These are phyloP conservation scores for Eumacrocentrus americanus DNA, from an alignment of 2,888 invertebrate genomes.

Conservation along the genomic window DNA sequence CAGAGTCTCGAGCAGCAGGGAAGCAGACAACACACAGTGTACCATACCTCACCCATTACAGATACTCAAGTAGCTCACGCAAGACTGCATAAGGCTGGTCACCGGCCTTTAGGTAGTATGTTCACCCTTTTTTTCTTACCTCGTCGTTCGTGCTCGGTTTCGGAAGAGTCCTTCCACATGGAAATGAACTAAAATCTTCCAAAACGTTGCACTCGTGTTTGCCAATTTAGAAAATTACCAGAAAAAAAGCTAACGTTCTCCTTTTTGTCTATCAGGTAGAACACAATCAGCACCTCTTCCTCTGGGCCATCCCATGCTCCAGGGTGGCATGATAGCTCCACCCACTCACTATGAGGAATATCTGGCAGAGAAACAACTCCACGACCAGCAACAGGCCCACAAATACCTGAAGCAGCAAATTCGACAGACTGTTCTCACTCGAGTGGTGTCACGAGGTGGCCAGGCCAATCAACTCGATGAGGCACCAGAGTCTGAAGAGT, in stretches of 20 bases:
- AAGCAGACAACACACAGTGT: slow-evolving; percentile 51
- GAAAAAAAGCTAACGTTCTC: not conserved
- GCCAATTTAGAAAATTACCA: slow-evolving; percentile 1
- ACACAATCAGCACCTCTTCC: slow-evolving; percentile 94
- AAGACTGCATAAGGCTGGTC: slow-evolving; percentile 74
- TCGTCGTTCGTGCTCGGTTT: slow-evolving; percentile 1
- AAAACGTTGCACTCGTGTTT: slow-evolving; percentile 25
- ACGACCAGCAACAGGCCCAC: slow-evolving; percentile 64
- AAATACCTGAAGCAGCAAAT: slow-evolving; percentile 82
- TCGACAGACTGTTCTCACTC: slow-evolving; percentile 83
- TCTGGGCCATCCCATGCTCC: slow-evolving; percentile 85
- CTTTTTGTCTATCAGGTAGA: slow-evolving; percentile 66
- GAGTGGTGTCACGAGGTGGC: slow-evolving; percentile 69
- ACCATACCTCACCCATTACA: slow-evolving; percentile 66
- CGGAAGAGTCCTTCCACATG: slow-evolving; percentile 14
- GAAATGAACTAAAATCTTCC: slow-evolving; percentile 11
- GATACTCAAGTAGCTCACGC: slow-evolving; percentile 73
- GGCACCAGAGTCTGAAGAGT: slow-evolving; percentile 61
- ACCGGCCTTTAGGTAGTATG: slow-evolving; percentile 65
- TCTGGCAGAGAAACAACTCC: slow-evolving; percentile 65
- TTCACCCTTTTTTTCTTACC: slow-evolving; percentile 45
- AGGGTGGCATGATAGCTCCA: slow-evolving; percentile 61
- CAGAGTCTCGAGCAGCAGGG: slow-evolving; percentile 64
- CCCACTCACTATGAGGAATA: slow-evolving; percentile 64
- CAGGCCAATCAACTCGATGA: slow-evolving; percentile 69